Base-by-base conservation (phyloP, 2,888 invertebrate genomes). In the Ashinkailepas kermadecensis region DNA sequence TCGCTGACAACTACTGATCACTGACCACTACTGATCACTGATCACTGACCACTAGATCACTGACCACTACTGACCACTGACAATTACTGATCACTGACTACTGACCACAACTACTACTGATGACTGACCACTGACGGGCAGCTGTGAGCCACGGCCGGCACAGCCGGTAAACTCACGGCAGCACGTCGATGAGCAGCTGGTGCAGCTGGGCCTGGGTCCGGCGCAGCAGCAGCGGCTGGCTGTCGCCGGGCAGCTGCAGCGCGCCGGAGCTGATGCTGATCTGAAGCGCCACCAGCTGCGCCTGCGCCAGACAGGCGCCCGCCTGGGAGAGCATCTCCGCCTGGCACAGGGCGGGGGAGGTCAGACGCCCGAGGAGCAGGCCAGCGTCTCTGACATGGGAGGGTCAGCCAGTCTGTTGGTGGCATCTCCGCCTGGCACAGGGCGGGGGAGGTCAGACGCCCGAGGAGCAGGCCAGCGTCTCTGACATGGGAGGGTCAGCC, bases 281-380 rank as follows among this genome's bases (percentile, higher is more conserved):
- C 74, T 74, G 74, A 0, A 74, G 74, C 8, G 74, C 74, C 18
- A 74, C 74, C 74, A 74, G 74, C 74, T 74, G 74, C 54, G 74
- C 74, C 74, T 74, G 74, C 4, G 15, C 7, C 74, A 74, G 74
- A 21, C 74, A 54, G 56, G 56, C 21, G 54, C 21, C 74, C 54
- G 74, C 74, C 56, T 54, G 21, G 10, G 21, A 18, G 21, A 74
- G 74, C 21, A 54, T 54, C 13, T 74, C 74, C 15, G 54, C 74
- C 74, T 74, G 74, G 13, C 74, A 18, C 4, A 11, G n/a, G n/a
- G 39, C 12, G 18, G 39, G 59, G 59, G 1, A 15, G 59, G 59
- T 67, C 23, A 39, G 39, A 39, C 39, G 4, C 39, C 1, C 39
- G 39, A 4, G 39, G 39, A 39, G 39, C 39, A 39, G 39, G 39